These are phyloP conservation scores for Gasterosteus nipponicus DNA, from an alignment of 2,113 vertebrate genomes.

Conservation along the genomic window DNA sequence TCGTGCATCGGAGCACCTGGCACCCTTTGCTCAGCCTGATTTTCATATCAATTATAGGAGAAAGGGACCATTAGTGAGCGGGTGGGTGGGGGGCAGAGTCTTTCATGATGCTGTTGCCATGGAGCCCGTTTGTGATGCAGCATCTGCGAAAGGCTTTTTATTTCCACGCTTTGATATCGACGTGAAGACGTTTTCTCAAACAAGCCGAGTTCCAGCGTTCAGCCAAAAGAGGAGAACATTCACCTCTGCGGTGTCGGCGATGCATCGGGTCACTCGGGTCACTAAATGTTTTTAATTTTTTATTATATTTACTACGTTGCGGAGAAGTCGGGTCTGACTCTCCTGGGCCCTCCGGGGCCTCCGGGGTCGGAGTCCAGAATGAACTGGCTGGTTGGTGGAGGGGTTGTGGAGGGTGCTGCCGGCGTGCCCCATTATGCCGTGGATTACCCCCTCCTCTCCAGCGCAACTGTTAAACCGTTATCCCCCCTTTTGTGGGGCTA, in stretches of 20 bases:
- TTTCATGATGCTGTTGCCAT: constrained; percentile 82
- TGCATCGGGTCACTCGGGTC: not conserved
- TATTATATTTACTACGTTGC: not conserved
- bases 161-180: constrained; percentile 66
- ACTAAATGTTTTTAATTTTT: not conserved
- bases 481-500: constrained; percentile 80
- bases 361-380: constrained; percentile 65
- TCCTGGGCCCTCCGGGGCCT: constrained; percentile 8
- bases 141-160: constrained; percentile 52
- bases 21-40: constrained; percentile 27
- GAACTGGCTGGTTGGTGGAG: constrained; percentile 58
- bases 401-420: constrained; percentile 15
- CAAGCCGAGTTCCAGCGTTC: constrained; percentile 15
- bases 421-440: constrained; percentile 66
- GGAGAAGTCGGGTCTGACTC: constrained; percentile 19
- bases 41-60: constrained; percentile 52
- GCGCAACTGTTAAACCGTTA: constrained; percentile 69
- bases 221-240: not conserved
- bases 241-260: not conserved
- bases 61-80: constrained; percentile 27
- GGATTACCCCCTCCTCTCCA: constrained; percentile 71
- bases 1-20: constrained; percentile 36
- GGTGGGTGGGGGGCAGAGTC: constrained; percentile 72
- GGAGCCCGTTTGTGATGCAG: constrained; percentile 68
- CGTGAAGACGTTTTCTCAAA: constrained; percentile 11